Base-by-base conservation (phyloP, 64 coral and sea anemone species). In the Pocillopora verrucosa region DNA sequence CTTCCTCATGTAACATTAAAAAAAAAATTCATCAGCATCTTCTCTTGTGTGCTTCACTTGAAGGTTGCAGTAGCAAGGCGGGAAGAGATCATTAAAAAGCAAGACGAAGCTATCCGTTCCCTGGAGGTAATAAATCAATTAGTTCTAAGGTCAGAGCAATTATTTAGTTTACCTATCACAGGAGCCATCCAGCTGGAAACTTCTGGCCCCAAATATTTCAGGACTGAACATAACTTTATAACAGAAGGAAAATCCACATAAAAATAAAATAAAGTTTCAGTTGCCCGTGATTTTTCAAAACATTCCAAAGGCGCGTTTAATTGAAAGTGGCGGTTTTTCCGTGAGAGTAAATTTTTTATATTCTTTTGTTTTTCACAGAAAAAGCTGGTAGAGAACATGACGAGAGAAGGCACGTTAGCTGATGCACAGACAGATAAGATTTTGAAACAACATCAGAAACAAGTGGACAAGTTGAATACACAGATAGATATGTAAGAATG, bases 391-490 rank as follows among this genome's bases (percentile, higher is more conserved):
- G 93, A 95, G 35, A 99, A 82, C 10, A 87, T 99, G 85, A 99
- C 96, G 16, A 90, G 79, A 37, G 91, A 95, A 84, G 96, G 96
- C 26, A 95, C 96, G 0, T 76, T 99, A 20, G 93, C 96, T 45
- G 96, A 99, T 79, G 83, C 79, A 13, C 88, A 92, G 41, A 95
- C 96, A 10, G 93, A 99, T 91, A 87, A 88, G 25, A 91, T 99
- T 34, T 72, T 99, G 51, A 99, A 88, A 76, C 96, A 99, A 72
- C 96, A 99, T 58, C 96, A 99, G 25, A 90, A 92, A 62, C 93
- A 99, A 80, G 91, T 99, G 63, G 93, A 92, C 61, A 90, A 78
- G 78, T 79, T 99, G 10, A 95, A 95, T 41, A 82, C 79, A 63
- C 94, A 95, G 38, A 95, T 99, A 58, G 94, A 99, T 15, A 59